These are phyloP conservation scores for Morpho deidamia DNA, from an alignment of 2,888 invertebrate species.

Conservation along the genomic window DNA sequence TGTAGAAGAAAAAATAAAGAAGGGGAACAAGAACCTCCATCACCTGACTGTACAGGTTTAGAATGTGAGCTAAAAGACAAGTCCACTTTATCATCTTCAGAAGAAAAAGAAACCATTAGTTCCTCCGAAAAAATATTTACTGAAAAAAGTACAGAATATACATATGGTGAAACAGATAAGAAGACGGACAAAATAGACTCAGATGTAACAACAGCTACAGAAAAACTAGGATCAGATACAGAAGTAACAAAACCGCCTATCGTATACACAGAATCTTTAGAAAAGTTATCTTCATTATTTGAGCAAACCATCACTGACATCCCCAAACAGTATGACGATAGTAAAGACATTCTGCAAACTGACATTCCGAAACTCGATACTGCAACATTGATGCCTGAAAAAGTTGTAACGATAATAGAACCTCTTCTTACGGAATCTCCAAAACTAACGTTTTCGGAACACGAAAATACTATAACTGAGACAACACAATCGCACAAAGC, in stretches of 20 bases:
- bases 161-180: constrained; percentile 4
- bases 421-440: not conserved
- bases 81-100: constrained; percentile 4
- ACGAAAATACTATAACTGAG: no score
- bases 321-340: not conserved
- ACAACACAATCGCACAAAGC: not conserved
- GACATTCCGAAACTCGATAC: constrained; percentile 5
- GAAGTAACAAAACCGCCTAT: not conserved
- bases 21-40: constrained; percentile 28
- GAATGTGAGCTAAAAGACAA: constrained; percentile 32
- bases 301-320: constrained; percentile 4
- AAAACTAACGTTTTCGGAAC: not conserved
- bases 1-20: constrained; percentile 46
- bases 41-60: constrained; percentile 36
- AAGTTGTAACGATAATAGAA: not conserved
- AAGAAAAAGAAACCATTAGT: not conserved
- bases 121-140: constrained; percentile 8
- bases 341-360: not conserved
- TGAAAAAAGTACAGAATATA: constrained; percentile 9
- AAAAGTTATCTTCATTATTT: not conserved
- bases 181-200: constrained; percentile 5
- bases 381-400: constrained; percentile 14
- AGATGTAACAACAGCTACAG: constrained; percentile 7
- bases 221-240: constrained; percentile 1
- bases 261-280: constrained; percentile 1